phyloP scores from a whole-genome alignment of 2,888 invertebrate genomes.

The Tholera decimalis region DNA sequence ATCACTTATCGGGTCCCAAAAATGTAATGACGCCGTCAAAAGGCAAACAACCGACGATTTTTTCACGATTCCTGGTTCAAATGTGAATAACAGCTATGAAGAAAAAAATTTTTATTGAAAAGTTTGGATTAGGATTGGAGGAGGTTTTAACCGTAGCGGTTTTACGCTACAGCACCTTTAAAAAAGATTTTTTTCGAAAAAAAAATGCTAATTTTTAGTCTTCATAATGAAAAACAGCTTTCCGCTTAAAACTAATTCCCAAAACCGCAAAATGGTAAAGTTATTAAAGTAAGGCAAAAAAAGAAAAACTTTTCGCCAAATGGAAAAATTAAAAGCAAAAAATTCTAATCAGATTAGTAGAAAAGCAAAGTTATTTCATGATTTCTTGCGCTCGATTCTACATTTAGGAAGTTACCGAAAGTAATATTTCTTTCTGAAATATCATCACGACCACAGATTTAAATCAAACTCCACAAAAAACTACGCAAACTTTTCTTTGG shows the following conservation, averaged over 20 bases:
- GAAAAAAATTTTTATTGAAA: too few species aligned
- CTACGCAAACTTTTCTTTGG: too few species aligned
- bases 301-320: conserved; percentile 27
- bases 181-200: not conserved
- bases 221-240: conserved; percentile 21
- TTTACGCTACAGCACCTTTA: not conserved
- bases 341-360: conserved; percentile 45
- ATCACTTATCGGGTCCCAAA: too few species aligned
- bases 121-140: too few species aligned
- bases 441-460: not conserved
- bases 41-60: too few species aligned
- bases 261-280: conserved; percentile 24
- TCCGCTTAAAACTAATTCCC: conserved; percentile 27
- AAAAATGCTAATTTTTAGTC: not conserved
- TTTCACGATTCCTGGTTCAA: too few species aligned
- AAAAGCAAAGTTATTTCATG: conserved; percentile 34
- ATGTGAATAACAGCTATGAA: too few species aligned
- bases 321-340: conserved; percentile 32
- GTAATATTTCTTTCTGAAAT: not conserved
- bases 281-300: conserved; percentile 29
- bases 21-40: too few species aligned
- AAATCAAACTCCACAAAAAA: too few species aligned
- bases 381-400: conserved; percentile 22
- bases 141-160: too few species aligned
- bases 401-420: not conserved